Evolutionary conservation across 37 sponge, comb jelly and placozoan species (phyloP), one percentile per base, ranked within the genome.

Genomic region (Aphrocallistes beatrix): DNA sequence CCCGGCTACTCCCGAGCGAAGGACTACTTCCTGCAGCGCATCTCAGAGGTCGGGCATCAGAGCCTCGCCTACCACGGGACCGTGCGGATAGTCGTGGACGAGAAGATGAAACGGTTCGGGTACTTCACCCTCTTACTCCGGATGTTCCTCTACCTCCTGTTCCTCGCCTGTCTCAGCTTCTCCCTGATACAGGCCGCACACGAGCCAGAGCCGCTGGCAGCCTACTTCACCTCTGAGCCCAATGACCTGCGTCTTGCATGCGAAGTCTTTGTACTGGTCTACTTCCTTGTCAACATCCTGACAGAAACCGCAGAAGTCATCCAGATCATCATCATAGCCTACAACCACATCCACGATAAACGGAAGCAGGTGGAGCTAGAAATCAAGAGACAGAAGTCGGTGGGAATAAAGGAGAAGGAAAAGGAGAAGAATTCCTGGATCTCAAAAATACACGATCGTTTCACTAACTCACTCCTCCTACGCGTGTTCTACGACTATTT

Each of bases 401-500:
- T 60, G 34, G 75, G 75, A 3, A 30, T 13, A 30, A 16, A 42
- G 10, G 45, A 13, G 10, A 13, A 3, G 75, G 75, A 60, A 30
- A 60, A 6, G 3, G 8, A 3, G 75, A 60, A 30, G 3, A 13
- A 60, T 3, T 3, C 17, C 3, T 13, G 75, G 10, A 3, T 28
- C 25, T 32, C 10, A 6, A 60, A 28, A 3, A 25, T 19, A 3
- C 21, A 60, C 34, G n/a, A 60, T 3, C 17, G 13, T 13, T 21
- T 47, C 13, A 47, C 49, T 47, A 28, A 60, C 34, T 60, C 75
- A 32, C 28, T 60, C 3, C 34, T 60, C 3, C 6, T 60, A 19
- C 75, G 75, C 25, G 75, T 60, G 32, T 60, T 60, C 75, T 60
- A 60, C 75, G 75, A 60, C 75, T 60, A 60, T 13, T 60, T 60